Conservation (phyloP, 2,797 vertebrate species). For the Alcedo atthis region DNA sequence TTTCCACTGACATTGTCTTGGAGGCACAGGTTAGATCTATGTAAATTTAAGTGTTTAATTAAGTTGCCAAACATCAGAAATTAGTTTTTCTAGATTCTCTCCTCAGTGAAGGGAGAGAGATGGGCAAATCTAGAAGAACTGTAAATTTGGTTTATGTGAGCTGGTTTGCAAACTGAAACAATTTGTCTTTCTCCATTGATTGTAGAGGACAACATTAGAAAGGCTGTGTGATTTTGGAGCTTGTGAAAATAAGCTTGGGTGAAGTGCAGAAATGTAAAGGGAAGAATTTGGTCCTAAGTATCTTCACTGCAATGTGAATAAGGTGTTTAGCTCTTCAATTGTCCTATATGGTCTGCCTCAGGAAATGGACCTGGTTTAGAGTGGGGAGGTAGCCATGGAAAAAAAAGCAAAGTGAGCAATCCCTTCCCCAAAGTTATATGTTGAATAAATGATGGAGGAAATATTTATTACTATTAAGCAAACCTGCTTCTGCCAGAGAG, state of each 20-base stretch:
- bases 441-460: not conserved
- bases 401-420: not conserved
- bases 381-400: not conserved
- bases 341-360: not conserved
- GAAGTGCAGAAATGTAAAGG: not conserved
- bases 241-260: not conserved
- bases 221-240: not conserved
- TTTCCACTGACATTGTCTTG: not conserved
- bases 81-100: not conserved
- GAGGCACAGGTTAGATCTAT: not conserved
- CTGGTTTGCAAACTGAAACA: not conserved
- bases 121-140: not conserved
- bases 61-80: not conserved
- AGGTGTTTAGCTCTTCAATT: not conserved
- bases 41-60: conserved; percentile 1
- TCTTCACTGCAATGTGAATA: not conserved
- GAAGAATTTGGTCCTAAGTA: not conserved
- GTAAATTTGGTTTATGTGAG: not conserved
- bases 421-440: not conserved
- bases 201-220: not conserved
- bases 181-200: not conserved
- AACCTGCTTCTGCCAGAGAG: not conserved
- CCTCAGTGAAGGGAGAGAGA: not conserved
- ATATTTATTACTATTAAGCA: not conserved
- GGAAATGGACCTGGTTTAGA: not conserved